Base-by-base conservation (phyloP, 2,113 vertebrate genomes). In the Castor canadensis region DNA sequence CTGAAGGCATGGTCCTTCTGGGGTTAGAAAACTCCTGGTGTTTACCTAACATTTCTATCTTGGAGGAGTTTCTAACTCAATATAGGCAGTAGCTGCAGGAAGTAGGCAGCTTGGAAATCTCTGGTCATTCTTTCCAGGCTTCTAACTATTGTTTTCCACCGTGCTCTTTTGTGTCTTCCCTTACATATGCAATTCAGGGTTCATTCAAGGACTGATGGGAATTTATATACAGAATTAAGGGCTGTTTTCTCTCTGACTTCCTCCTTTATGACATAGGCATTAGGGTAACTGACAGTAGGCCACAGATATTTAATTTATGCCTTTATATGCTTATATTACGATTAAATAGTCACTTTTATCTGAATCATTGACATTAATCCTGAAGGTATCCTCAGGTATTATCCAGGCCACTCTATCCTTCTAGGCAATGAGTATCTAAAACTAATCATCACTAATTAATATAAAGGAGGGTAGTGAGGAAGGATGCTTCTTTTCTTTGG, bases 311-410 rank as follows among this genome's bases (percentile, higher is more conserved):
- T n/a, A 9, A 76, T 49, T 85, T 81, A 43, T 62, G 35, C 83
- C 38, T 89, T 38, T 72, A 3, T 35, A 22, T 56, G 13, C 62
- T 19, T 66, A 43, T 89, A 52, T 69, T 73, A 93, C 81, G 43
- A 86, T 77, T 91, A 95, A 91, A 64, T 11, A 26, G 4, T 95
- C 28, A 54, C 45, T 87, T 75, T 81, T 76, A 84, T 64, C 54
- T 82, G 69, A 89, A 95, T 94, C 54, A 60, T 4, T 58, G 30
- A 28, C 45, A 87, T 91, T 60, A 89, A 84, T 83, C 45, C 69
- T 95, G 35, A 89, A 77, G 45, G 45, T 22, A 80, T 91, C 75
- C 40, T 91, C 62, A 79, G 56, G 24, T 92, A 13, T 80, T 96
- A 75, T 26, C 22, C 64, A 69, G 54, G 72, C 24, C 16, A 40